phyloP scores from a whole-genome alignment of 2,113 vertebrate species.

The Caracal caracal region DNA sequence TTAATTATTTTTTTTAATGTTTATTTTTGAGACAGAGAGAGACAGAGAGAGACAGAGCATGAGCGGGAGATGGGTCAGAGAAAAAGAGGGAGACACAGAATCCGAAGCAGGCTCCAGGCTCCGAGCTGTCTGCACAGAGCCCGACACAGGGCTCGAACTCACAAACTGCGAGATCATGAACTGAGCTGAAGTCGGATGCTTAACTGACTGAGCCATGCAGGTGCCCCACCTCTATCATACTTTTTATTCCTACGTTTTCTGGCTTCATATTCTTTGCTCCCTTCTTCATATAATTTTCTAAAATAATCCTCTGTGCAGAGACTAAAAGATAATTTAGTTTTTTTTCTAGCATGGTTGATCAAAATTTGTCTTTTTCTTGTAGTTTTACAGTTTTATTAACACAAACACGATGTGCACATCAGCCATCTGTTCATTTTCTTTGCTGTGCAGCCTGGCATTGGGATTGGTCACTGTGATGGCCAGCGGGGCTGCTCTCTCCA shows the following conservation, averaged over 20 bases:
- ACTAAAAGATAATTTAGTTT: background rate
- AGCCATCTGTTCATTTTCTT: background rate
- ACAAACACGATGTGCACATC: background rate
- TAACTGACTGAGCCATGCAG: too few relatives aligned
- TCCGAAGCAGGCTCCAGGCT: too few relatives aligned
- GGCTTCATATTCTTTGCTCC: background rate
- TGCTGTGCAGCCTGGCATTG: background rate
- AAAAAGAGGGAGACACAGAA: too few relatives aligned
- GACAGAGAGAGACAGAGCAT: too few relatives aligned
- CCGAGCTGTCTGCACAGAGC: too few relatives aligned
- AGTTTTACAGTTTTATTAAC: background rate
- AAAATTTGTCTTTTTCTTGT: background rate
- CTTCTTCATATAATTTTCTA: constrained; percentile 4
- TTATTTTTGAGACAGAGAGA: too few relatives aligned
- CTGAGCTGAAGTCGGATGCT: too few relatives aligned
- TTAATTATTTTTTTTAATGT: too few relatives aligned
- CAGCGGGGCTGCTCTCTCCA: background rate
- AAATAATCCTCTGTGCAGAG: background rate
- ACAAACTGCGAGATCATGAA: too few relatives aligned
- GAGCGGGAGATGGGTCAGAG: too few relatives aligned
- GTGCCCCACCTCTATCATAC: background rate
- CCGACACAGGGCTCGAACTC: too few relatives aligned
- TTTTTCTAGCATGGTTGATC: background rate
- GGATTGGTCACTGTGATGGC: background rate
- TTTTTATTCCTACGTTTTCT: background rate